Evolutionary conservation across 2,888 invertebrate species (phyloP), one percentile per base, ranked within the genome.

Genomic region (Carcina quercana): DNA sequence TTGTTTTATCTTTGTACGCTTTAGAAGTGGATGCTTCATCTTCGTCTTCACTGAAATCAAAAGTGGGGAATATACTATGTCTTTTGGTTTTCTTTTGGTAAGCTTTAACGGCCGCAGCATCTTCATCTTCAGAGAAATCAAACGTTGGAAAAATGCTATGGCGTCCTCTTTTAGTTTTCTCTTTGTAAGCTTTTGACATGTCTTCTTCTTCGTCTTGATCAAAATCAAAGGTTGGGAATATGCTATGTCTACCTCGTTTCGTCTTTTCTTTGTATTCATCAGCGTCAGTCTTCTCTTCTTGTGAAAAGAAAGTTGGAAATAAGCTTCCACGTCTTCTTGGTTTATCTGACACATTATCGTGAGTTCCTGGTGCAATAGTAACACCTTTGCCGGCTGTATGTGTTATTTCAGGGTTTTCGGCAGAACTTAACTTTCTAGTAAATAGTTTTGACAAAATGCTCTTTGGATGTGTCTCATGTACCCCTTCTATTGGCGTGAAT

Each of bases 111-210:
- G 70, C 53, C 21, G 62, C 60, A 13, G 51, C 45, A 39, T 80
- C 78, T 50, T 79, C 79, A 30, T 79, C 76, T 55, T 79, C 78
- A 13, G 72, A 69, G 43, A 79, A 80, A 43, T 82, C 78, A 40
- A 79, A 80, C 3, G 70, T 61, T 8, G 76, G 76, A 25, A 78
- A 76, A 32, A 78, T 75, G 32, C 76, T 78, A 25, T 64, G 68
- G 35, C 76, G 57, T 4, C 76, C 74, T 28, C 58, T 60, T 53
- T 66, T 74, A 0, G 75, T 75, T 47, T 69, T 73, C 44, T 78
- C 78, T 53, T 71, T 79, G 20, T 63, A 61, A 13, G 53, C 51
- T 32, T 38, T 53, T n/a, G 53, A 43, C n/a, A 47, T 54, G 17
- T 59, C 54, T 13, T 60, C 59, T 2, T 40, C 42, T 27, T 62